Base-by-base conservation (phyloP, 2,888 invertebrate genomes). In the Agrilus cyanescens region DNA sequence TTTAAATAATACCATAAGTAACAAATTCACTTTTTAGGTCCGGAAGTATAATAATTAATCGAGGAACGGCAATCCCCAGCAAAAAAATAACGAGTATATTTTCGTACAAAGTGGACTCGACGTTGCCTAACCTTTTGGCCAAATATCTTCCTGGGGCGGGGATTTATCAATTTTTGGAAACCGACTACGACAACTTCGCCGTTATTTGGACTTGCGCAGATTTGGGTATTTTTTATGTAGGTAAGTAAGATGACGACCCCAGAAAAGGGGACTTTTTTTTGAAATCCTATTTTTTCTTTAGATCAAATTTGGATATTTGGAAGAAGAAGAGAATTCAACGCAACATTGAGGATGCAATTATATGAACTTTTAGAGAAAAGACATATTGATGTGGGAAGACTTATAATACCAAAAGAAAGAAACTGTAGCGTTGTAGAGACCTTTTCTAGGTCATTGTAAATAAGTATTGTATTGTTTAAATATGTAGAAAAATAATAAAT, bases 301-400 rank as follows among this genome's bases (percentile, higher is more conserved):
- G 84, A 84, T 70, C 75, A 79, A 56, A 74, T 84, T 48, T 85
- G 84, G 83, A 70, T 84, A 43, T 67, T 83, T 56, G 81, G 80
- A 2, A 72, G 84, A 18, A 61, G 70, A 48, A 73, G 75, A 41
- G 81, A 83, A 61, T 74, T 85, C 45, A 69, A 73, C 31, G 81
- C 76, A n/a, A 61, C 67, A 37, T 67, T 75, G 39, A 72, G 85
- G 45, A 74, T 76, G 12, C 72, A 75, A 53, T 75, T 84, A 47
- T 84, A 85, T 61, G 70, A 73, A 50, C 70, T 75, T 45, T 65
- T 85, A 53, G 67, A 70, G 50, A 69, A 71, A 38, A 66, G 76
- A 43, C 69, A 70, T 10, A 68, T 84, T 5, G 82, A 83, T 64
- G 75, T 81, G 10, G 82, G 83, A 59, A 69, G 83, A 50, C 72